Evolutionary conservation across 92 coral and sea anemone genomes (phyloP), one percentile per base, ranked within the genome.

Genomic region (Galaxea fascicularis): DNA sequence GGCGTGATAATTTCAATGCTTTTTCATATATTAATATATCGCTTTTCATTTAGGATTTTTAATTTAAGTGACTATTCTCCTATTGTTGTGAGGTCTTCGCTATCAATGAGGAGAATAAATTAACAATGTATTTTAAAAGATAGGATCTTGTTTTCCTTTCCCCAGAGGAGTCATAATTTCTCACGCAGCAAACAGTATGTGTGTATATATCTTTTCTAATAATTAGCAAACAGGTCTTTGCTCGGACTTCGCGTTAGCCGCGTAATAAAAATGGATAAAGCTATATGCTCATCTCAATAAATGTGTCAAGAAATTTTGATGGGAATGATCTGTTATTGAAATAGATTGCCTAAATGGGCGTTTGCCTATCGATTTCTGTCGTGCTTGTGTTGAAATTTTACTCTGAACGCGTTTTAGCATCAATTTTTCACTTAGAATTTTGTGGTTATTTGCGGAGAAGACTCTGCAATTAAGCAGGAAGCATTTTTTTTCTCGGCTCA

Each of bases 1-100:
- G 57, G 70, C 29, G 78, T 49, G 45, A 82, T 39, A 71, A 70
- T 54, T 82, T 82, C 59, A 47, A 46, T 39, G 68, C 54, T 58
- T 71, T 82, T 71, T 70, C 59, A 46, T 59, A 69, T 82, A 82
- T 45, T 70, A 70, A 82, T 82, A 70, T 24, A 69, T 82, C 78
- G 31, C 86, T 82, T 82, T 77, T 80, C 85, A 67, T 67, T 54
- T 69, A 59, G 78, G 14, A 58, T 58, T 82, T 81, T n/a, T 71
- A 82, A 82, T 71, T 69, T 82, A 45, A 82, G 69, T 35, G 78
- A 41, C 69, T 25, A 41, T 71, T 71, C 58, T 41, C 8, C 69
- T 22, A 54, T 82, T 69, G 86, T 82, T 82, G 22, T 28, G 10
- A 82, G 30, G 53, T 46, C 59, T 18, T 26, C 25, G 57, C 66